phyloP scores from a whole-genome alignment of 2,113 vertebrate genomes.

The Rhinichthys klamathensis region DNA sequence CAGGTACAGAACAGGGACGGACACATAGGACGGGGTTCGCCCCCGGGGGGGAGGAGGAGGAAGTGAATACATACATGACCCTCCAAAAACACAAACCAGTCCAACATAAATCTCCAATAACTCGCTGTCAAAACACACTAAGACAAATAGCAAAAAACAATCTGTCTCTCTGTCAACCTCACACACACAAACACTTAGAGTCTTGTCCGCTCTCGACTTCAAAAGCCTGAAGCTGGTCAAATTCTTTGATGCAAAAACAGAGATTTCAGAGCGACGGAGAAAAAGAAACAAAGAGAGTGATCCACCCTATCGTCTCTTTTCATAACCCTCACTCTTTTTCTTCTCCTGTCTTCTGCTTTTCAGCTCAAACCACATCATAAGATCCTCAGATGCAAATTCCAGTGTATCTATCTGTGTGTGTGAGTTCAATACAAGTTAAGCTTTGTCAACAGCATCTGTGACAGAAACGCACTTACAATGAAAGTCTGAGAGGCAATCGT shows the following conservation, averaged over 20 bases:
- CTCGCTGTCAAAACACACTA: constrained; percentile 68
- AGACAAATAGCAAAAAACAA: constrained; percentile 42
- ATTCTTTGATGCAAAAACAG: constrained; percentile 22
- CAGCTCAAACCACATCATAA: constrained; percentile 70
- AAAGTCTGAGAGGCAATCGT: background rate
- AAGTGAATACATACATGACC: constrained; percentile 37
- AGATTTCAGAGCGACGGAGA: background rate
- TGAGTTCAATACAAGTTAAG: constrained; percentile 47
- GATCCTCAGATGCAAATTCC: constrained; percentile 38
- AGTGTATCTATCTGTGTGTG: constrained; percentile 39
- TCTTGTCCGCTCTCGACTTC: constrained; percentile 62
- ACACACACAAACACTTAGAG: constrained; percentile 35
- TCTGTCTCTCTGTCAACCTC: constrained; percentile 34
- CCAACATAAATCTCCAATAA: constrained; percentile 78
- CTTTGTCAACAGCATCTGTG: constrained; percentile 3
- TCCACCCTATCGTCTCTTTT: constrained; percentile 51
- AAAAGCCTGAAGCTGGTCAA: constrained; percentile 57
- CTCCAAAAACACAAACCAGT: constrained; percentile 57
- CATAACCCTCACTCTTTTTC: constrained; percentile 5
- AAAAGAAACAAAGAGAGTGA: constrained; percentile 39
- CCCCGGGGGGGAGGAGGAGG: constrained; percentile 39
- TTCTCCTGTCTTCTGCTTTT: constrained; percentile 24
- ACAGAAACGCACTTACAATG: background rate
- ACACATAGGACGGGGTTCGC: constrained; percentile 52
- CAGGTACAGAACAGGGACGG: constrained; percentile 72